phyloP scores from a whole-genome alignment of 2,888 invertebrate species.

The Drosophila niveifrons region DNA sequence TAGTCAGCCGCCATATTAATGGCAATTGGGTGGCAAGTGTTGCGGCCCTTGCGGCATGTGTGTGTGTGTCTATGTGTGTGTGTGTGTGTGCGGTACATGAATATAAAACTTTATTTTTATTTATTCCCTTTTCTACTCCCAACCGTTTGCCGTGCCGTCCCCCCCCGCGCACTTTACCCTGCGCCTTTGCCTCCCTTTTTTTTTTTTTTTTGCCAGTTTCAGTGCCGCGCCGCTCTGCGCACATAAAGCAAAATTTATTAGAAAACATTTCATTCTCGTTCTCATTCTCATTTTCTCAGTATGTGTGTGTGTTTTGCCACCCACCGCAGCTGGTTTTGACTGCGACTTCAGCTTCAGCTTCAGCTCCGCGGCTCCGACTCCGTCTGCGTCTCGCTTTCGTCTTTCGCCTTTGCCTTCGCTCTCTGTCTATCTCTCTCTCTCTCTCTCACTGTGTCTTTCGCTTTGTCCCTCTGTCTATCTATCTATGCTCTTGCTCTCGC shows the following conservation, averaged over 20 bases:
- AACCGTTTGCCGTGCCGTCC: slow-evolving; percentile 32
- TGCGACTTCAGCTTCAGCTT: slow-evolving; percentile 45
- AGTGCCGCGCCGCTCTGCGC: slow-evolving; percentile 70
- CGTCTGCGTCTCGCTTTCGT: slow-evolving; percentile 10
- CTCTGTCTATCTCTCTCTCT: slow-evolving; percentile 29
- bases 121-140: slow-evolving; percentile 76
- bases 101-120: slow-evolving; percentile 81
- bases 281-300: slow-evolving; percentile 30
- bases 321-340: slow-evolving; percentile 59
- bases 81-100: slow-evolving; percentile 74
- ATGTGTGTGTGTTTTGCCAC: neutral
- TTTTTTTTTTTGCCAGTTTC: slow-evolving; percentile 24
- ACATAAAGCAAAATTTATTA: slow-evolving; percentile 85
- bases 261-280: slow-evolving; percentile 84
- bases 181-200: slow-evolving; percentile 13
- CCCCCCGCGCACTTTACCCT: slow-evolving; percentile 6
- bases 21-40: slow-evolving; percentile 83
- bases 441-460: slow-evolving; percentile 8
- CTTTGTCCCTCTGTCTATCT: slow-evolving; percentile 20
- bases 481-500: slow-evolving; percentile 9
- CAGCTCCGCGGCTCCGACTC: slow-evolving; percentile 6
- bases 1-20: slow-evolving; percentile 83
- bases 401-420: slow-evolving; percentile 7
- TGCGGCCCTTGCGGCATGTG: slow-evolving; percentile 62
- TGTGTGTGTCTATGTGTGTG: slow-evolving; percentile 62